phyloP scores from a whole-genome alignment of 2,888 invertebrate species.

The Bedellia somnulentella region DNA sequence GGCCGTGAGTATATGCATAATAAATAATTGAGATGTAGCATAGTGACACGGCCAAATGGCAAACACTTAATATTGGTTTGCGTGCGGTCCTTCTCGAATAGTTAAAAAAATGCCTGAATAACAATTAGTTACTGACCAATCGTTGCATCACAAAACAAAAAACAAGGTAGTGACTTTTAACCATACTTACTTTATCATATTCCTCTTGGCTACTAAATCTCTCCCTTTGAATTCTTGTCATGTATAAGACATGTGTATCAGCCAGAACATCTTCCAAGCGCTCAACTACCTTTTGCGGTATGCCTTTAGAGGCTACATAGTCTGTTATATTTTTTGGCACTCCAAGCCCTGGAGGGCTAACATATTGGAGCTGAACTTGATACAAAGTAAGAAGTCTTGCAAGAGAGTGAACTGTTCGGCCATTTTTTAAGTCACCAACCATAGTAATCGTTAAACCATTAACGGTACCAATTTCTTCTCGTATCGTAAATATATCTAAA shows the following conservation, averaged over 20 bases:
- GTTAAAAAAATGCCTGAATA: no score
- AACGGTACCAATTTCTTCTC: constrained; percentile 98
- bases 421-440: constrained; percentile 97
- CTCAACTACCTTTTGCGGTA: constrained; percentile 72
- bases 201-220: constrained; percentile 82
- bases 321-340: constrained; percentile 90
- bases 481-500: constrained; percentile 95
- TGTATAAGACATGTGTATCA: constrained; percentile 95
- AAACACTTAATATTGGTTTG: no score
- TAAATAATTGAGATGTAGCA: no score
- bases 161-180: no score
- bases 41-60: no score
- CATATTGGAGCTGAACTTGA: constrained; percentile 89
- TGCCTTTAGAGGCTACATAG: constrained; percentile 76
- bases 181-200: constrained; percentile 73
- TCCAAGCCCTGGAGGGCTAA: constrained; percentile 81
- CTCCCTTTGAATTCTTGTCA: constrained; percentile 97
- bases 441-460: constrained; percentile 96
- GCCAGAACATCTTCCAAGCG: constrained; percentile 83
- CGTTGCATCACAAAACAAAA: no score
- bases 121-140: no score
- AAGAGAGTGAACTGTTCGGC: constrained; percentile 96
- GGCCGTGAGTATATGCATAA: no score
- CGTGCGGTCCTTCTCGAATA: no score
- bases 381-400: constrained; percentile 92